phyloP scores from a whole-genome alignment of 1,140 invertebrate genomes.

The Leptopilina clavipes region DNA sequence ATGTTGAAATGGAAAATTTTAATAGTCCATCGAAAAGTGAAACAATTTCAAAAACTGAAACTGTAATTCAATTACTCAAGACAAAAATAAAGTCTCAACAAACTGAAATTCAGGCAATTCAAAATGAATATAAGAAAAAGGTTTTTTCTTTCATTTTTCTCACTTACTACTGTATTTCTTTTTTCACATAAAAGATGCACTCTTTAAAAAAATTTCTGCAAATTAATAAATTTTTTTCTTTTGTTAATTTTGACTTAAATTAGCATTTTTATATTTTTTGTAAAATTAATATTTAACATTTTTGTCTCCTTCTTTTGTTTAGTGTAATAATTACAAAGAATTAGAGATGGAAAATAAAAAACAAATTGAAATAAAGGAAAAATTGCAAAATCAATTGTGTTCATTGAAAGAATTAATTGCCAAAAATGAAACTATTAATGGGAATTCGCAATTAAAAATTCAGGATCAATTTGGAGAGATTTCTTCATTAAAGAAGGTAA shows the following conservation, averaged over 20 bases:
- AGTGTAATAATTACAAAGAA: slow-evolving; percentile 68
- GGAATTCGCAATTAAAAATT: slow-evolving; percentile 61
- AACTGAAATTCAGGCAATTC: slow-evolving; percentile 65
- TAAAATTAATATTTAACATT: no score
- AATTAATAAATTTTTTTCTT: no score
- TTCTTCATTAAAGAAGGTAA: slow-evolving; percentile 71
- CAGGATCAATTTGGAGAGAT: slow-evolving; percentile 70
- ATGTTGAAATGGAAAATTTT: slow-evolving; percentile 38
- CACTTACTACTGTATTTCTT: no score
- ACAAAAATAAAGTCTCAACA: slow-evolving; percentile 71
- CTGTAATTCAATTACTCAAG: slow-evolving; percentile 66
- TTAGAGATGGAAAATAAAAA: slow-evolving; percentile 70
- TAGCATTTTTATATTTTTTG: background rate
- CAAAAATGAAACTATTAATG: slow-evolving; percentile 67
- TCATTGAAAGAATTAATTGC: slow-evolving; percentile 65
- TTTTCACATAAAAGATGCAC: no score
- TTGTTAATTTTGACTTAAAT: no score
- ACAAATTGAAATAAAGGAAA: slow-evolving; percentile 66
- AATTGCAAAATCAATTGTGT: slow-evolving; percentile 67
- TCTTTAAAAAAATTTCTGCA: no score
- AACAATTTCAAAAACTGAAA: slow-evolving; percentile 53
- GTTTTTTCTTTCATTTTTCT: slow-evolving; percentile 48
- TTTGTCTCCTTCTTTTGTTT: slow-evolving; percentile 35
- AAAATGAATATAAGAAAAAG: slow-evolving; percentile 70
- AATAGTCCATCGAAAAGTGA: slow-evolving; percentile 24